These are phyloP conservation scores for Tiphia femorata DNA, from an alignment of 2,888 invertebrate species.

Conservation along the genomic window DNA sequence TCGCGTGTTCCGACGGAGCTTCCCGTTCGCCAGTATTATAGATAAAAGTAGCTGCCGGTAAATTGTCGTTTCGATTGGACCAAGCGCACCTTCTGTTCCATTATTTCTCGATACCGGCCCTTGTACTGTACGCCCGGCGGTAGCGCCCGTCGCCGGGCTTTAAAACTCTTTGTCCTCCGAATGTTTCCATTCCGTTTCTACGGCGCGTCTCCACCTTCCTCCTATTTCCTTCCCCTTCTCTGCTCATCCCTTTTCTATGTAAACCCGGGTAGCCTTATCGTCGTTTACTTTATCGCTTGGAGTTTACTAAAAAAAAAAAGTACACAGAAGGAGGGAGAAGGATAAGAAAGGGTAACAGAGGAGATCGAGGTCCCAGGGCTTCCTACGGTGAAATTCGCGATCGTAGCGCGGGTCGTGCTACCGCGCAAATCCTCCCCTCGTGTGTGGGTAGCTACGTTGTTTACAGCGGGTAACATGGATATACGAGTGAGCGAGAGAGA, in stretches of 20 bases:
- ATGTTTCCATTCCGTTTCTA: constrained; percentile 26
- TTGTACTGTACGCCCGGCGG: neutral
- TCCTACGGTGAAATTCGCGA: no score
- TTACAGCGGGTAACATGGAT: no score
- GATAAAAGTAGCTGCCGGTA: constrained; percentile 40
- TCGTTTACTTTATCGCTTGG: no score
- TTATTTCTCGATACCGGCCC: constrained; percentile 33
- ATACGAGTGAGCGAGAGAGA: no score
- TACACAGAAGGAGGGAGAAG: no score
- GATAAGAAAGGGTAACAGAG: no score
- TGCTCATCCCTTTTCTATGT: neutral
- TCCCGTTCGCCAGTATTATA: constrained; percentile 28
- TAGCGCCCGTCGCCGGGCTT: constrained; percentile 7
- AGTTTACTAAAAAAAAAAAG: no score
- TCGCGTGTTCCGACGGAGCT: constrained; percentile 22
- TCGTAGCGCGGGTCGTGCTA: no score
- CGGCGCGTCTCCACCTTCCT: constrained; percentile 1
- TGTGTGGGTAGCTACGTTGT: no score
- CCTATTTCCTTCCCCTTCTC: neutral
- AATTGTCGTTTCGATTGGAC: constrained; percentile 46
- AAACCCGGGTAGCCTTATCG: no score
- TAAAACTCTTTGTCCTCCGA: constrained; percentile 27
- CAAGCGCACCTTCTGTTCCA: constrained; percentile 35
- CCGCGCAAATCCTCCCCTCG: no score
- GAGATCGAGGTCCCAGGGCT: no score